Conservation (phyloP, 37 sponge, comb jelly and placozoan species). For the Mnemiopsis leidyi region DNA sequence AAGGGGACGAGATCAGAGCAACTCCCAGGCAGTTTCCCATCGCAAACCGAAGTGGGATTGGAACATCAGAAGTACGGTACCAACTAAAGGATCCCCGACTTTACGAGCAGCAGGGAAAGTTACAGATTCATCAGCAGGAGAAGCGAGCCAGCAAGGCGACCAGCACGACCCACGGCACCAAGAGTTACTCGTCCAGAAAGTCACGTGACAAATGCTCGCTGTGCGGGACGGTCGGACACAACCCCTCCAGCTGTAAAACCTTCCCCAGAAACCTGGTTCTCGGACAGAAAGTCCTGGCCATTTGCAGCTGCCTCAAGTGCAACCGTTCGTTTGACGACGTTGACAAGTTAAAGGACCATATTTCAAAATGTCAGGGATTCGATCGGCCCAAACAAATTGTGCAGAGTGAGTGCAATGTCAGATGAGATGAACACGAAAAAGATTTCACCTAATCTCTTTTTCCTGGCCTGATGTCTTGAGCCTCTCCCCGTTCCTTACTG, state of each 20-base stretch:
- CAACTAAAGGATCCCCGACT: slow-evolving; percentile 34
- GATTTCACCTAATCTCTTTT: not conserved
- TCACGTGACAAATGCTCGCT: not conserved
- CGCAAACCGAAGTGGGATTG: not conserved
- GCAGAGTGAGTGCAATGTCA: slow-evolving; percentile 58
- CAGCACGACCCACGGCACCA: not conserved
- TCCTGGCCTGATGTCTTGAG: not conserved
- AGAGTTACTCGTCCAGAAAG: not conserved
- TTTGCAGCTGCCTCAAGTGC: slow-evolving; percentile 42
- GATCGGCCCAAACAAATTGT: not conserved
- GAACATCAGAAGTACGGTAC: slow-evolving; percentile 3
- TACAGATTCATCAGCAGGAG: not conserved
- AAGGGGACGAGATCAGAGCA: not conserved
- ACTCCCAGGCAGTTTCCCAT: not conserved
- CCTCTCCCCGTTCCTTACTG: not conserved
- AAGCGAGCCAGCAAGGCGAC: not conserved
- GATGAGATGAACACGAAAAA: not conserved
- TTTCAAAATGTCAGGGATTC: slow-evolving; percentile 13
- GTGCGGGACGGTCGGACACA: not conserved
- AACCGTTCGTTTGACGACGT: slow-evolving; percentile 24
- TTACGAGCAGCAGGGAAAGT: not conserved
- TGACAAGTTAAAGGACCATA: slow-evolving; percentile 39
- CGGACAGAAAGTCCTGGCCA: slow-evolving; percentile 40
- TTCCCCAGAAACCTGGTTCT: not conserved
- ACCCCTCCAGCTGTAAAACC: not conserved